phyloP scores from a whole-genome alignment of 2,888 invertebrate species.

The Pediacus dermestoides region DNA sequence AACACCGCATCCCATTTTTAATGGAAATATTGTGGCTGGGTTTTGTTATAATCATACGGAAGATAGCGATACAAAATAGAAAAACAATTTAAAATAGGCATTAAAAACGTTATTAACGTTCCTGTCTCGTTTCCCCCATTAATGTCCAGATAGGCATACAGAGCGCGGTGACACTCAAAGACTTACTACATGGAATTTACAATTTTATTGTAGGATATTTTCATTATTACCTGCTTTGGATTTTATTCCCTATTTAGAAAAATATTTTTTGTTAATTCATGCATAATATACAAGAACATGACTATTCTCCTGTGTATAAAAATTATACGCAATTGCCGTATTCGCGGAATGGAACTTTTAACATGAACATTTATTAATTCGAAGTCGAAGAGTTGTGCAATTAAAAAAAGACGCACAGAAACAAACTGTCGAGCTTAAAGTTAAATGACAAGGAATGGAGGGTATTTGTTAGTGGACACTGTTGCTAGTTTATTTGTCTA shows the following conservation, averaged over 20 bases:
- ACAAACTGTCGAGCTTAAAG: too few relatives aligned
- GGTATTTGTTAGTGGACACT: too few relatives aligned
- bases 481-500: too few relatives aligned
- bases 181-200: constrained; percentile 41
- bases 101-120: constrained; percentile 43
- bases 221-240: constrained; percentile 45
- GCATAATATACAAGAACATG: constrained; percentile 21
- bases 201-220: constrained; percentile 48
- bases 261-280: constrained; percentile 34
- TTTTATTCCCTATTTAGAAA: constrained; percentile 38
- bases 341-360: constrained; percentile 12
- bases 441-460: too few relatives aligned
- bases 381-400: constrained; percentile 19
- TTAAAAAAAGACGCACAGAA: too few relatives aligned
- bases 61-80: constrained; percentile 15
- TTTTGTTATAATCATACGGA: constrained; percentile 10
- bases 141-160: constrained; percentile 44
- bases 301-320: constrained; percentile 14
- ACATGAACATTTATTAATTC: constrained; percentile 23
- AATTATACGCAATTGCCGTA: constrained; percentile 16
- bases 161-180: constrained; percentile 46
- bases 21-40: too few relatives aligned
- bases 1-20: too few relatives aligned
- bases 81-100: constrained; percentile 36
- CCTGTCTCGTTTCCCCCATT: constrained; percentile 44